Evolutionary conservation across 2,888 invertebrate species (phyloP).

Genomic region (Odontomyia ornata): DNA sequence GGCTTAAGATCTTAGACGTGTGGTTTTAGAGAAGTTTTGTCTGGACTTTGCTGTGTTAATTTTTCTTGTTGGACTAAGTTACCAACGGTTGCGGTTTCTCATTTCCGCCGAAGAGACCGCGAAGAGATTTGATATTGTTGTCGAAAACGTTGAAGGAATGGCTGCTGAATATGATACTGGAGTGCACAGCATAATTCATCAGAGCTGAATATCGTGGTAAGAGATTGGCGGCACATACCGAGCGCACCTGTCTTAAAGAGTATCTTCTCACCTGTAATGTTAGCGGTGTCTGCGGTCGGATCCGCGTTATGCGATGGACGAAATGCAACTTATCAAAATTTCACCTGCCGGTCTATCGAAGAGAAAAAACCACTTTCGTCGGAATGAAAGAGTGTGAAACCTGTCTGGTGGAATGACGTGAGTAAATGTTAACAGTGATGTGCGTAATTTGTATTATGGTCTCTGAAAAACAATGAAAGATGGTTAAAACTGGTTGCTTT

Average conservation of each 20-base stretch:
- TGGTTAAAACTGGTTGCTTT: no score
- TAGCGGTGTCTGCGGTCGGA: not conserved
- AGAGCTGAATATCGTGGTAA: not conserved
- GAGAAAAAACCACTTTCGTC: no score
- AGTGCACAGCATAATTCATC: not conserved
- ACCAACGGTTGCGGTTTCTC: not conserved
- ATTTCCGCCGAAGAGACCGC: not conserved
- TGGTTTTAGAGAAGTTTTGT: constrained; percentile 10
- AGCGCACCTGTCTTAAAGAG: not conserved
- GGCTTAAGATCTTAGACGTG: constrained; percentile 22
- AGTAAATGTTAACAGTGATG: no score
- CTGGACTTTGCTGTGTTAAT: not conserved
- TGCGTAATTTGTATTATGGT: no score
- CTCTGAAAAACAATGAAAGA: no score
- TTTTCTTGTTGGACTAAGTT: not conserved
- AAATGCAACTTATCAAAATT: not conserved
- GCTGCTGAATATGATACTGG: constrained; percentile 8
- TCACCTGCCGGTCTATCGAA: not conserved
- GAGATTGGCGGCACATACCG: not conserved
- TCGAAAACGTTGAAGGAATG: not conserved
- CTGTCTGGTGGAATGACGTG: no score
- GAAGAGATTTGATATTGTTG: not conserved
- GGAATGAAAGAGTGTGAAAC: no score
- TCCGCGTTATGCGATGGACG: not conserved
- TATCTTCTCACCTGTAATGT: not conserved